Percentiles rank a stretch among this genome's conserved stretches.
Conservation (phyloP, 2,888 invertebrate genomes). For the Ectemnius continuus region DNA sequence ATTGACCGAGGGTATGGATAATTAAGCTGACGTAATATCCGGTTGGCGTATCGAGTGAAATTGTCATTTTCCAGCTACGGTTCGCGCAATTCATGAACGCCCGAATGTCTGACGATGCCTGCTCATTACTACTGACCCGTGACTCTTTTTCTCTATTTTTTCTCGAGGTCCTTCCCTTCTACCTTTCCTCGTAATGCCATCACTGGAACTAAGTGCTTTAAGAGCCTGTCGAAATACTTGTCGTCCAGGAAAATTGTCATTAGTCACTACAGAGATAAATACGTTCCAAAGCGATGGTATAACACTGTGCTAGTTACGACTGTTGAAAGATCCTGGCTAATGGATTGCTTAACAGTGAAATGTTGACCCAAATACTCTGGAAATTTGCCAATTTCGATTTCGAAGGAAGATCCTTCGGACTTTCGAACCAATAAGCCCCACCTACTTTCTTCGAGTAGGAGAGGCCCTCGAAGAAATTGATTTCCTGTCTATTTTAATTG, state of each 20-base stretch:
- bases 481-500: constrained; percentile 61
- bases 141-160: constrained; percentile 3
- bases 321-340: too few species aligned
- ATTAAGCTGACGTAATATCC: constrained; percentile 49
- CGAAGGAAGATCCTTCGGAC: not conserved
- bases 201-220: too few species aligned
- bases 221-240: constrained; percentile 2
- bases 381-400: too few species aligned
- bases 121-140: not conserved
- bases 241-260: not conserved
- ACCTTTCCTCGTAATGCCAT: too few species aligned
- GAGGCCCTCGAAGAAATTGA: constrained; percentile 29
- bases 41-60: constrained; percentile 43
- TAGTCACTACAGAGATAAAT: not conserved
- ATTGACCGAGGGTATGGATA: constrained; percentile 15
- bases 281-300: too few species aligned
- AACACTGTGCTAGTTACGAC: too few species aligned
- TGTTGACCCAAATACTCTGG: too few species aligned
- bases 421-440: constrained; percentile 22
- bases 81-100: constrained; percentile 10
- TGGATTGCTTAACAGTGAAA: too few species aligned
- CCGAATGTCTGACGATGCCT: constrained; percentile 42
- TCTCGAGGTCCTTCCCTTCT: too few species aligned
- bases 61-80: constrained; percentile 44
- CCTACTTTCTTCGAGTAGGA: constrained; percentile 19